phyloP scores from a whole-genome alignment of 2,888 invertebrate genomes.

The Pristionchus entomophagus region DNA sequence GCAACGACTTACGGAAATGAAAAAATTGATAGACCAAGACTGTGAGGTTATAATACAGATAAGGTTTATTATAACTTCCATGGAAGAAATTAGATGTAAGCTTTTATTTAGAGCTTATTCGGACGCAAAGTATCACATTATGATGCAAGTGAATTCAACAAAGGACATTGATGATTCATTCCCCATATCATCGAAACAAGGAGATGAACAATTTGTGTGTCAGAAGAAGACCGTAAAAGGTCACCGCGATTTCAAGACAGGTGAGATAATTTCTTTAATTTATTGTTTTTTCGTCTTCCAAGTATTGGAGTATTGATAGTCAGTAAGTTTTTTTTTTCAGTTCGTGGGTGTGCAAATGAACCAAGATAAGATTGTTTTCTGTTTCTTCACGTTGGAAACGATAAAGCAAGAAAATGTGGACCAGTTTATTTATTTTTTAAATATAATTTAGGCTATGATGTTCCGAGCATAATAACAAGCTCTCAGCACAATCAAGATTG shows the following conservation, averaged over 20 bases:
- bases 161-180: background rate
- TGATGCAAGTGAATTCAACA: constrained; percentile 1
- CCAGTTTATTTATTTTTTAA: background rate
- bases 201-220: background rate
- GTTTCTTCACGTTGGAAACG: background rate
- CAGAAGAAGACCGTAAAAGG: background rate
- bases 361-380: background rate
- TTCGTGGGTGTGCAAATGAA: background rate
- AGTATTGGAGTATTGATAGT: too few species aligned
- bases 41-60: background rate
- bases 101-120: background rate
- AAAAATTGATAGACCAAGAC: background rate
- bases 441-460: background rate
- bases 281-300: background rate
- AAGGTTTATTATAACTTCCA: background rate
- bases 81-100: too few species aligned
- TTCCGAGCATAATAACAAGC: too few species aligned
- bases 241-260: background rate
- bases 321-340: background rate
- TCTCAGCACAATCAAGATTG: too few species aligned
- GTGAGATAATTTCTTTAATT: background rate
- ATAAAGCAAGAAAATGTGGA: background rate
- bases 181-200: background rate
- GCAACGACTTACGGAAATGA: too few species aligned
- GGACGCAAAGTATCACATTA: background rate